A percentile compares a stretch with the other conserved stretches of the same genome.
Conservation (phyloP, 2,113 vertebrate genomes). For the Pelmatolapia mariae region DNA sequence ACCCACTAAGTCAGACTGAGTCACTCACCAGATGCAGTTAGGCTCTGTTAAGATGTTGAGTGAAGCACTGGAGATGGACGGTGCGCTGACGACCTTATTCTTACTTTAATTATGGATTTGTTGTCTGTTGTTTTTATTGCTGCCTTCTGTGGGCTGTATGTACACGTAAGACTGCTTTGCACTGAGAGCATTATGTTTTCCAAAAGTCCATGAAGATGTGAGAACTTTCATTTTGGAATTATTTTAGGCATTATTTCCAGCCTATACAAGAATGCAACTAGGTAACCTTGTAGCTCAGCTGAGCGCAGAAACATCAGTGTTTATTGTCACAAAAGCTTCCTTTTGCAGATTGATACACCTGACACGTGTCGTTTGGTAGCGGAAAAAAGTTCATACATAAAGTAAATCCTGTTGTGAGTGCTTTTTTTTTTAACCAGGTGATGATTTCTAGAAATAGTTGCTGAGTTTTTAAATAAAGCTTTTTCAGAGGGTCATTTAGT, state of each 20-base stretch:
- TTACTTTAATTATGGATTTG: neutral
- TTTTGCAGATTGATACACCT: neutral
- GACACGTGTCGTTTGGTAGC: neutral
- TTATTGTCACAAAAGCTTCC: neutral
- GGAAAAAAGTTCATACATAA: neutral
- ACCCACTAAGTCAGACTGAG: rapidly evolving
- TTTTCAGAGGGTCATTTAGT: neutral
- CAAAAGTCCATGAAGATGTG: rapidly evolving
- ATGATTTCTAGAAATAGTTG: neutral
- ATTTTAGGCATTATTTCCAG: neutral
- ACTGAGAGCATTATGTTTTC: neutral
- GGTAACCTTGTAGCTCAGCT: neutral
- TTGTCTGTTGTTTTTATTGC: neutral
- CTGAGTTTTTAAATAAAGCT: neutral
- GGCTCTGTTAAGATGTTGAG: neutral
- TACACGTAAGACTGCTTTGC: neutral
- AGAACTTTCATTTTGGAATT: neutral
- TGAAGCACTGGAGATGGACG: neutral
- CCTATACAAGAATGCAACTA: neutral
- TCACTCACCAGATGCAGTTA: neutral
- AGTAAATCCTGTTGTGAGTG: neutral
- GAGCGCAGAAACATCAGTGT: neutral
- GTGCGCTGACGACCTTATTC: neutral
- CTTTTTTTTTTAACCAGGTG: neutral
- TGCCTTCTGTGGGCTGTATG: neutral